Evolutionary conservation across 1,140 invertebrate species (phyloP).

Genomic region (Sipha flava): DNA sequence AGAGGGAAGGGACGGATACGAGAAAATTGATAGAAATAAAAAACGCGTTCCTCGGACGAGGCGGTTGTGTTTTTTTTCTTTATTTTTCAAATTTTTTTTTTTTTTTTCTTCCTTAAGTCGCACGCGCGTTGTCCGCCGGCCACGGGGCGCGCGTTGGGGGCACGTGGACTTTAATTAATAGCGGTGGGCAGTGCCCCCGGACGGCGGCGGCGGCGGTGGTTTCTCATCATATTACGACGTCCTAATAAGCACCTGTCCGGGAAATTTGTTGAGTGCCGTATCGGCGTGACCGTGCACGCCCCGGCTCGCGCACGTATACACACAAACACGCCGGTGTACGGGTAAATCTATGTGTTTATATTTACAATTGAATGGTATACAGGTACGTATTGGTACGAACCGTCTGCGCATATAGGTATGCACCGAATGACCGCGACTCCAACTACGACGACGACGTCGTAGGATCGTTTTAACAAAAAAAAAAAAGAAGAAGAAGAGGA

Average conservation of each 20-base stretch:
- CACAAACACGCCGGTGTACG: too few species aligned
- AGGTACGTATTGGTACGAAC: not conserved
- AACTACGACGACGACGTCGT: too few species aligned
- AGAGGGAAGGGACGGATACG: too few species aligned
- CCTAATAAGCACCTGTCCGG: slow-evolving; percentile 6
- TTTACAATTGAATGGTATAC: not conserved
- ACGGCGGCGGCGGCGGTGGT: not conserved
- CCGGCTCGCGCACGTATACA: not conserved
- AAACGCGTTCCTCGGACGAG: too few species aligned
- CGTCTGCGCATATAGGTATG: not conserved
- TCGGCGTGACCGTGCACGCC: slow-evolving; percentile 26
- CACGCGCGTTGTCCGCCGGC: not conserved
- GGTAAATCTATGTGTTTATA: too few species aligned
- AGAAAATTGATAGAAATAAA: too few species aligned
- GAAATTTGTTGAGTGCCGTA: slow-evolving; percentile 28
- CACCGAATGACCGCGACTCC: not conserved
- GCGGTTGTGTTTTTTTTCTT: too few species aligned
- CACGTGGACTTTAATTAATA: slow-evolving; percentile 20
- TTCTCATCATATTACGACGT: slow-evolving; percentile 22
- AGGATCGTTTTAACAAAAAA: too few species aligned
- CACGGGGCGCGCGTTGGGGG: not conserved
- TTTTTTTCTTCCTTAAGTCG: too few species aligned
- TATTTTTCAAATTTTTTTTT: too few species aligned
- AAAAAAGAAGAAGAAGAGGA: too few species aligned
- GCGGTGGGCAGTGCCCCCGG: not conserved